A percentile compares a stretch with the other conserved stretches of the same genome.
Evolutionary conservation across 2,888 invertebrate species (phyloP).

Genomic region (Phania funesta): DNA sequence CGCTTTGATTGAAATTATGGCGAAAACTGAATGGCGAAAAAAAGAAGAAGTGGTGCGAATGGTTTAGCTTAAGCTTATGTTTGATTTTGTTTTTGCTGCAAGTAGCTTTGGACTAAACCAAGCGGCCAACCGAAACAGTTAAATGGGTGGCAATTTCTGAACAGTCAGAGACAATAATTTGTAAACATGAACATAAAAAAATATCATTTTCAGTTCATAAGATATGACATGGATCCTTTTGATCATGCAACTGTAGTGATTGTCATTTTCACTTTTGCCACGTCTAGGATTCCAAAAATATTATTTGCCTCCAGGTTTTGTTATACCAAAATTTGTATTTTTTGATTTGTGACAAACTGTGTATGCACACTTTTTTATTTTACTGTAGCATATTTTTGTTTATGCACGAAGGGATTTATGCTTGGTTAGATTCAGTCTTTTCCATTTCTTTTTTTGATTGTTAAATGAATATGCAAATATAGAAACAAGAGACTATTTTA

Average conservation of each 20-base stretch:
- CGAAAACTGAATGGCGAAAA: background rate
- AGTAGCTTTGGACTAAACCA: conserved; percentile 52
- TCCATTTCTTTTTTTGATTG: conserved; percentile 10
- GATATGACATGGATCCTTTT: no score
- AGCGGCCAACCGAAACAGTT: conserved; percentile 55
- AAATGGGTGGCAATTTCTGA: conserved; percentile 39
- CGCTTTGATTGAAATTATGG: conserved; percentile 29
- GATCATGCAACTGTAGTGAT: no score
- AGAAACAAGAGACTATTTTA: background rate
- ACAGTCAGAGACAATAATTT: background rate
- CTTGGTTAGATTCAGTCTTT: conserved; percentile 57
- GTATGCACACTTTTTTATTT: conserved; percentile 1
- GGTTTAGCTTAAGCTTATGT: conserved; percentile 49
- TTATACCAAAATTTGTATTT: background rate
- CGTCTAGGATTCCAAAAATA: no score
- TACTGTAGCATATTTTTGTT: conserved; percentile 3
- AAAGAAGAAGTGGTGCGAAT: conserved; percentile 56
- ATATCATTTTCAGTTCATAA: no score
- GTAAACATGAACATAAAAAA: background rate
- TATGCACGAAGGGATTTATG: conserved; percentile 49
- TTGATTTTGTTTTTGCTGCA: conserved; percentile 38
- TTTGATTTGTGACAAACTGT: background rate
- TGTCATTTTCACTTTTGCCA: no score
- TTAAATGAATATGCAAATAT: conserved; percentile 45
- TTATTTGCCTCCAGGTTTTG: no score